A percentile compares a stretch with the other conserved stretches of the same genome.
These are phyloP conservation scores for Amblyraja radiata DNA, from an alignment of 2,797 vertebrate genomes.

Conservation along the genomic window DNA sequence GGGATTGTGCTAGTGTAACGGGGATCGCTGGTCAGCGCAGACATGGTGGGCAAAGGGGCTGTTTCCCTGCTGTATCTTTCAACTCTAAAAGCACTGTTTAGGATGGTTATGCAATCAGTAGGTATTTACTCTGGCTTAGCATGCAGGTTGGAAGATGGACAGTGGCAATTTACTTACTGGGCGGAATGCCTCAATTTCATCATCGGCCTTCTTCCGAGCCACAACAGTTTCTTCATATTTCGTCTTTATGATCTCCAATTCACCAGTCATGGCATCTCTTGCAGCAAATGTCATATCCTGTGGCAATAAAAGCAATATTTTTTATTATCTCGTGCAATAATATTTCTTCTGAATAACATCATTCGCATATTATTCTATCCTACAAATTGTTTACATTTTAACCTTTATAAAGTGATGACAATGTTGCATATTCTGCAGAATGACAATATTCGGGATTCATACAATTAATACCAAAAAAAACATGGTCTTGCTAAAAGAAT, in stretches of 20 bases:
- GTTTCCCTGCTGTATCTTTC: no score
- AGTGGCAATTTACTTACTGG: slow-evolving; percentile 53
- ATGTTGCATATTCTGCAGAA: not conserved
- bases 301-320: not conserved
- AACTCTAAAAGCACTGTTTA: not conserved
- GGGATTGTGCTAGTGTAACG: no score
- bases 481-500: not conserved
- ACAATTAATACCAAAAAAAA: not conserved
- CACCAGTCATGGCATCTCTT: slow-evolving; percentile 56
- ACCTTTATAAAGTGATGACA: not conserved
- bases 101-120: not conserved
- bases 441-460: not conserved
- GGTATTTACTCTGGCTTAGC: not conserved
- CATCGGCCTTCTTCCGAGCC: slow-evolving; percentile 61
- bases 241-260: slow-evolving; percentile 59
- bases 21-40: no score
- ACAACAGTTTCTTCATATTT: slow-evolving; percentile 64
- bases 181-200: slow-evolving; percentile 64
- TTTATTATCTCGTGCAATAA: not conserved
- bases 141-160: not conserved
- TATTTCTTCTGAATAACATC: not conserved
- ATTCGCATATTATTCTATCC: not conserved
- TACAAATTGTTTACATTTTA: not conserved
- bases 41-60: no score
- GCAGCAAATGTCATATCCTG: slow-evolving; percentile 58